Evolutionary conservation across 2,797 vertebrate genomes (phyloP).

Genomic region (Hydrocynus forskahlii): DNA sequence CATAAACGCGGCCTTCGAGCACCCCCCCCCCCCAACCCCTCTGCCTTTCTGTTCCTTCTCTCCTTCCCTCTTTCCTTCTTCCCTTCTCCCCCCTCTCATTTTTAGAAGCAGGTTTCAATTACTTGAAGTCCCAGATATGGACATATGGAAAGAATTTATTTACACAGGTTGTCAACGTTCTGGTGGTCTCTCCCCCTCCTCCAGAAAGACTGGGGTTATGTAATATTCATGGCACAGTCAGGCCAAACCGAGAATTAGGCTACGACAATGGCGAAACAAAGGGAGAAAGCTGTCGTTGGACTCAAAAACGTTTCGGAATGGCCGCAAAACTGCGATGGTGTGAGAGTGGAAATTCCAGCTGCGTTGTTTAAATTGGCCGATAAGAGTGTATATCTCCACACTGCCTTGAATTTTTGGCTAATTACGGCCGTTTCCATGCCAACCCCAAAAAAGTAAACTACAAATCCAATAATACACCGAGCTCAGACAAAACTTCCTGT

Average conservation of each 20-base stretch:
- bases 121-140: constrained; percentile 65
- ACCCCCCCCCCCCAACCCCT: neutral
- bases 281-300: constrained; percentile 8
- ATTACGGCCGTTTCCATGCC: constrained; percentile 17
- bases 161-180: constrained; percentile 70
- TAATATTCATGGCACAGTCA: constrained; percentile 63
- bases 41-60: constrained; percentile 29
- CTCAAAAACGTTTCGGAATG: constrained; percentile 25
- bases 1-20: constrained; percentile 31
- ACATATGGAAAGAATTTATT: constrained; percentile 76
- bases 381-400: constrained; percentile 17
- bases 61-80: constrained; percentile 32
- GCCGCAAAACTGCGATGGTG: constrained; percentile 24
- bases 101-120: constrained; percentile 56
- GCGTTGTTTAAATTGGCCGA: constrained; percentile 34
- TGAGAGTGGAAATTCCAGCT: constrained; percentile 39
- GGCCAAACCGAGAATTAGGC: constrained; percentile 15
- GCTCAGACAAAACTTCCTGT: constrained; percentile 36
- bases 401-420: constrained; percentile 27
- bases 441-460: constrained; percentile 34
- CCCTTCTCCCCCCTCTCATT: constrained; percentile 25
- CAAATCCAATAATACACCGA: constrained; percentile 50
- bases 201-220: constrained; percentile 59
- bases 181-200: constrained; percentile 64
- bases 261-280: constrained; percentile 49